These are phyloP conservation scores for Drosophila anceps DNA, from an alignment of 2,888 invertebrate genomes.

Conservation along the genomic window DNA sequence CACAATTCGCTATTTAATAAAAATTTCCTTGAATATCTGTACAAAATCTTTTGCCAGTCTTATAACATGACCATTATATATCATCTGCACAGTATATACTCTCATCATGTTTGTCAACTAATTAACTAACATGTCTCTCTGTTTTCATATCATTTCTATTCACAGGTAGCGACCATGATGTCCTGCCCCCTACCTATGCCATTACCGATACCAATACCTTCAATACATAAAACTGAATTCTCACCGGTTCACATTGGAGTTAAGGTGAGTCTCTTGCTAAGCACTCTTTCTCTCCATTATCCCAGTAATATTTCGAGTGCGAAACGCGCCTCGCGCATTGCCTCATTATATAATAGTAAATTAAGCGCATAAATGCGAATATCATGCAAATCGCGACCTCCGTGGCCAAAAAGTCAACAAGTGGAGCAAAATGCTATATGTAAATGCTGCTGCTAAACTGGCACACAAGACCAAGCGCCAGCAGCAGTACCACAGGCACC, in stretches of 20 bases:
- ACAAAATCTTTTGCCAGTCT: too few species aligned
- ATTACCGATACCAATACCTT: slow-evolving; percentile 85
- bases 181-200: slow-evolving; percentile 86
- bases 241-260: slow-evolving; percentile 85
- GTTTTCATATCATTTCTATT: slow-evolving; percentile 57
- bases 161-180: slow-evolving; percentile 86
- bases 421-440: slow-evolving; percentile 74
- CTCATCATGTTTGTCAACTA: slow-evolving; percentile 14
- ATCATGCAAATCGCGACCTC: slow-evolving; percentile 74
- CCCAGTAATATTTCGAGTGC: slow-evolving; percentile 14
- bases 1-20: too few species aligned
- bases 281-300: slow-evolving; percentile 4
- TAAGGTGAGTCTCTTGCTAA: slow-evolving; percentile 82
- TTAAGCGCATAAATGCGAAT: slow-evolving; percentile 74
- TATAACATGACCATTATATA: too few species aligned
- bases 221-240: slow-evolving; percentile 85
- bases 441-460: slow-evolving; percentile 64
- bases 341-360: slow-evolving; percentile 76
- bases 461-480: slow-evolving; percentile 39
- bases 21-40: too few species aligned
- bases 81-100: too few species aligned
- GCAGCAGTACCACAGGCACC: slow-evolving; percentile 26
- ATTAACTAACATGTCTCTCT: slow-evolving; percentile 59
- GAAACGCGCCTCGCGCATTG: slow-evolving; percentile 24
- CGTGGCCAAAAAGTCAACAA: slow-evolving; percentile 65